Percentiles rank a stretch among this genome's conserved stretches.
phyloP scores from a whole-genome alignment of 1,140 invertebrate species.

The Meloidogyne chitwoodi region DNA sequence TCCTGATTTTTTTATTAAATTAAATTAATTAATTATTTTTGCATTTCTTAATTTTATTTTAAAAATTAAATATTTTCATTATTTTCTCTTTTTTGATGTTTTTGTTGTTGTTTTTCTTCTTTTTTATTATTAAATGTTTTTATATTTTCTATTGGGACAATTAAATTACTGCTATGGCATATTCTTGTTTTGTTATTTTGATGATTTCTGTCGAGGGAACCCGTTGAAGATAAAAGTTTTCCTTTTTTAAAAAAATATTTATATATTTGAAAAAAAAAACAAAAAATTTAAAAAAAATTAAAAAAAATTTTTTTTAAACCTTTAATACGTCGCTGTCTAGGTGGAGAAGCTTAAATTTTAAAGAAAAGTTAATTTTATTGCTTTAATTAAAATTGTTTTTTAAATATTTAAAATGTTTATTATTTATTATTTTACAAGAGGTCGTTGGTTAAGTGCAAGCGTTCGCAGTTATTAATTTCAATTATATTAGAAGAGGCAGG shows the following conservation, averaged over 20 bases:
- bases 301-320: not conserved
- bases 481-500: too few relatives aligned
- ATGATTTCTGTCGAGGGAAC: not conserved
- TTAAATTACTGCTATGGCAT: slow-evolving; percentile 13
- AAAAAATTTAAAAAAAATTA: not conserved
- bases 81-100: not conserved
- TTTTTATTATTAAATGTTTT: not conserved
- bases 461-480: too few relatives aligned
- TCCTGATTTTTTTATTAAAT: too few relatives aligned
- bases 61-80: not conserved
- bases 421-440: too few relatives aligned
- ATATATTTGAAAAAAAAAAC: not conserved
- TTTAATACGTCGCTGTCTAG: slow-evolving; percentile 4
- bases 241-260: too few relatives aligned
- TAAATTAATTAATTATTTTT: too few relatives aligned
- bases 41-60: not conserved
- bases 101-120: not conserved
- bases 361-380: too few relatives aligned
- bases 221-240: not conserved
- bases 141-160: not conserved
- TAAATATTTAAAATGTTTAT: too few relatives aligned
- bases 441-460: too few relatives aligned
- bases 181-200: not conserved
- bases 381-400: not conserved
- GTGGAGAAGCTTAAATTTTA: slow-evolving; percentile 11